These are phyloP conservation scores for Drosophila pachea DNA, from an alignment of 1,140 invertebrate genomes.

Conservation along the genomic window DNA sequence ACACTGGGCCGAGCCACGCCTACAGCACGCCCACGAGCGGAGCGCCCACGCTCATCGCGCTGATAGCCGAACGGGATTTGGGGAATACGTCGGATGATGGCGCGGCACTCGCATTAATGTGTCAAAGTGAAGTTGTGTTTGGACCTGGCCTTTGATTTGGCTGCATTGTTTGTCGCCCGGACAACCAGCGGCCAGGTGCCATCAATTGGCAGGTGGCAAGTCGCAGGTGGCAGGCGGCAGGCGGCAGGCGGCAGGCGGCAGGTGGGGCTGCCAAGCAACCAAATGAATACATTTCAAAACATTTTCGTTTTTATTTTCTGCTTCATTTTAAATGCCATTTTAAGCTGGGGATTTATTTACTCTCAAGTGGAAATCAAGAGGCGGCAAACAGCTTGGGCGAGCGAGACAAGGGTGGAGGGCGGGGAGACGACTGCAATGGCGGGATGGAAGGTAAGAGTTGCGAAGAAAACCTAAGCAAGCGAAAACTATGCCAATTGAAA, in stretches of 20 bases:
- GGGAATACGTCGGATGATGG: constrained; percentile 52
- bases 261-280: neutral
- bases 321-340: constrained; percentile 20
- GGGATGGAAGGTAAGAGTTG: neutral
- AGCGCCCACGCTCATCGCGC: constrained; percentile 20
- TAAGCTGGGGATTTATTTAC: constrained; percentile 11
- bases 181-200: neutral
- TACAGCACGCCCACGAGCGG: neutral
- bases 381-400: neutral
- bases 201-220: neutral
- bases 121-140: constrained; percentile 54
- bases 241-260: neutral
- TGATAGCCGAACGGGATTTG: constrained; percentile 74
- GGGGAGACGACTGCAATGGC: neutral
- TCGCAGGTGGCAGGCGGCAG: neutral
- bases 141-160: constrained; percentile 58
- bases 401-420: neutral
- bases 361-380: constrained; percentile 2
- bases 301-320: neutral
- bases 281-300: constrained; percentile 21
- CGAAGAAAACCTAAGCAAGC: constrained; percentile 48
- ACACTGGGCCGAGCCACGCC: neutral
- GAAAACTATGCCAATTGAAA: constrained; percentile 69
- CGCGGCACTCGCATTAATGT: constrained; percentile 55
- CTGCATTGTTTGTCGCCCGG: constrained; percentile 28